These are phyloP conservation scores for Dipodomys spectabilis DNA, from an alignment of 2,113 vertebrate species.

Conservation along the genomic window DNA sequence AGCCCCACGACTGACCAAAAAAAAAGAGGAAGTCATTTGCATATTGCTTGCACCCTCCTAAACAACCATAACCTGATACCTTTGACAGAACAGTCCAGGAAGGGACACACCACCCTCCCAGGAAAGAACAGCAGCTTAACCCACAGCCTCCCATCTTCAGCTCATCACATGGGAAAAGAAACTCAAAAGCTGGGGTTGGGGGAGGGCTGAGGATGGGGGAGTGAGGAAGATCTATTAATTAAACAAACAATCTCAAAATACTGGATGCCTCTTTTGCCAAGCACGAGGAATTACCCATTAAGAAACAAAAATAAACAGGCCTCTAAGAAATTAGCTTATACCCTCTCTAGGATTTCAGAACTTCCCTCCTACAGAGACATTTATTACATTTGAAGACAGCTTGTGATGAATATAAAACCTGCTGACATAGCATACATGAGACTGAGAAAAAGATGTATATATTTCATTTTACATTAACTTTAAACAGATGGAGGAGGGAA, in stretches of 20 bases:
- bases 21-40: neutral
- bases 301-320: slow-evolving; percentile 69
- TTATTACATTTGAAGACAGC: slow-evolving; percentile 69
- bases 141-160: neutral
- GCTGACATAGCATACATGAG: slow-evolving; percentile 74
- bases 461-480: slow-evolving; percentile 75
- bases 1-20: too few relatives aligned
- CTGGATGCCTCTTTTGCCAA: slow-evolving; percentile 38
- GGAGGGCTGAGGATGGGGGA: neutral
- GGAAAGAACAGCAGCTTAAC: too few relatives aligned
- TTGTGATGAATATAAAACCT: slow-evolving; percentile 75
- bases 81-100: neutral
- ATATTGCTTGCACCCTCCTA: neutral
- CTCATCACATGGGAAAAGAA: neutral
- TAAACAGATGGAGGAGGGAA: slow-evolving; percentile 66
- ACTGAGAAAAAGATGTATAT: slow-evolving; percentile 69
- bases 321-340: slow-evolving; percentile 66
- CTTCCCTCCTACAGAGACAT: slow-evolving; percentile 68
- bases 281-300: slow-evolving; percentile 55
- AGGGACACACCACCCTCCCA: too few relatives aligned
- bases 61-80: neutral
- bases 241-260: slow-evolving; percentile 61
- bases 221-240: slow-evolving; percentile 1
- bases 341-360: slow-evolving; percentile 72
- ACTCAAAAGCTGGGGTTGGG: neutral